Evolutionary conservation across 1,140 invertebrate genomes (phyloP), one percentile per base, ranked within the genome.

Genomic region (Eufriesea mexicana): DNA sequence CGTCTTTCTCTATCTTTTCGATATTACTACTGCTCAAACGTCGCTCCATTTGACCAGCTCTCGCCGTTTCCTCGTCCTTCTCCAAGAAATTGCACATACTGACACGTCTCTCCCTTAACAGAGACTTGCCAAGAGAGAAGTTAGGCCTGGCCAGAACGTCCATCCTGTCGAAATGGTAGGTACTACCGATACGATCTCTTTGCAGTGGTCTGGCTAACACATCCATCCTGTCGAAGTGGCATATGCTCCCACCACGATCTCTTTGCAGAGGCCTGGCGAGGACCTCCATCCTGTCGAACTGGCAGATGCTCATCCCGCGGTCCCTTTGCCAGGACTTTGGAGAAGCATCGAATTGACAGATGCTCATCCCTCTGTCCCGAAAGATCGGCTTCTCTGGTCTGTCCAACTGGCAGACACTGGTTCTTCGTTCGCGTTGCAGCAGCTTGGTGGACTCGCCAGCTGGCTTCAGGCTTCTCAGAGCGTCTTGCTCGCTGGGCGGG

Each of bases 281-380:
- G 5, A 86, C 89, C 57, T 93, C 92, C 81, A 82, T 90, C 47
- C 90, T 83, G 70, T 92, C 91, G 77, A 92, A 93, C 5, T 92
- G 86, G 59, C 90, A 92, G 45, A 92, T 90, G 70, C 90, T 92
- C 84, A 87, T 89, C 12, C 91, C 89, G 42, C 91, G 83, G 45
- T 92, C 90, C 9, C 89, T 88, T 70, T 86, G 86, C 55, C 90
- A 85, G n/a, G 49, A 20, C 10, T 23, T 75, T 28, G 83, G n/a
- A 4, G 87, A 85, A 25, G 79, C 75, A 76, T 93, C 92, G 82
- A 92, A 92, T 28, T 92, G 92, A 62, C 91, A 93, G 74, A 93
- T 89, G 79, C 89, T 93, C 91, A 91, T 91, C 9, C 92, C 88
- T n/a, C 92, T 86, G 35, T 91, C 91, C 6, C 92, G 89, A 18